Conservation (phyloP, 2,797 vertebrate species). For the Cetoscarus ocellatus region DNA sequence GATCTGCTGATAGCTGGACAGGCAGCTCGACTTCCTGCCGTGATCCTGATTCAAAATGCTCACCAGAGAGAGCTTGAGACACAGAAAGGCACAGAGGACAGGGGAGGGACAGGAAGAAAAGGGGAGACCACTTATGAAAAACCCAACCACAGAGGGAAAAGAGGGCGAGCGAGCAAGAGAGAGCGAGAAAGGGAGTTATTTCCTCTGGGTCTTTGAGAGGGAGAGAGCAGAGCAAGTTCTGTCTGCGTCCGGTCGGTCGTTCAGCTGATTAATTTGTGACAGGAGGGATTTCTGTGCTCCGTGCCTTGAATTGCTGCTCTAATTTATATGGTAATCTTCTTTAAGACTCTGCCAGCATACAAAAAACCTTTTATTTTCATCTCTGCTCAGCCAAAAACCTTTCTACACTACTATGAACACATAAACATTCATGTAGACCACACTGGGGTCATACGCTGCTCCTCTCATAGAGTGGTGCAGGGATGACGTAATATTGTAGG, state of each 20-base stretch:
- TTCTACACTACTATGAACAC: slow-evolving; percentile 38
- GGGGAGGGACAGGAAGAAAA: slow-evolving; percentile 35
- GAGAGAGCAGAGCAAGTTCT: slow-evolving; percentile 46
- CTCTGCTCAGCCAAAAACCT: slow-evolving; percentile 53
- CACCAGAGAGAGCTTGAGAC: slow-evolving; percentile 44
- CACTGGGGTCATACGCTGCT: slow-evolving; percentile 7
- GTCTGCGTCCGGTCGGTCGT: slow-evolving; percentile 65
- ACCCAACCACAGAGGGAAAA: slow-evolving; percentile 38
- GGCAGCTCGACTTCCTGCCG: slow-evolving; percentile 62
- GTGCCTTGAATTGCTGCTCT: slow-evolving; percentile 77
- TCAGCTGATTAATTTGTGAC: slow-evolving; percentile 81
- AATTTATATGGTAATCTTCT: slow-evolving; percentile 84
- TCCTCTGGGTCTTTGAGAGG: slow-evolving; percentile 63
- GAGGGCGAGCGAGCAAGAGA: slow-evolving; percentile 30
- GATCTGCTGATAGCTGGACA: slow-evolving; percentile 42
- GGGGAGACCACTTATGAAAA: slow-evolving; percentile 58
- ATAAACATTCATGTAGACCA: slow-evolving; percentile 25
- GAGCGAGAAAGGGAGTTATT: slow-evolving; percentile 52
- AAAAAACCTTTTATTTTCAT: slow-evolving; percentile 68
- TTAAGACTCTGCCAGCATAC: slow-evolving; percentile 73
- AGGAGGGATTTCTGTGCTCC: slow-evolving; percentile 75
- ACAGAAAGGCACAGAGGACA: slow-evolving; percentile 61
- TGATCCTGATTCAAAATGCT: slow-evolving; percentile 75
- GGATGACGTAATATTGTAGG: too few species aligned
- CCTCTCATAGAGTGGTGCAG: neutral